Conservation (phyloP, 37 sponge, comb jelly and placozoan genomes). For the Halichondria panicea region DNA sequence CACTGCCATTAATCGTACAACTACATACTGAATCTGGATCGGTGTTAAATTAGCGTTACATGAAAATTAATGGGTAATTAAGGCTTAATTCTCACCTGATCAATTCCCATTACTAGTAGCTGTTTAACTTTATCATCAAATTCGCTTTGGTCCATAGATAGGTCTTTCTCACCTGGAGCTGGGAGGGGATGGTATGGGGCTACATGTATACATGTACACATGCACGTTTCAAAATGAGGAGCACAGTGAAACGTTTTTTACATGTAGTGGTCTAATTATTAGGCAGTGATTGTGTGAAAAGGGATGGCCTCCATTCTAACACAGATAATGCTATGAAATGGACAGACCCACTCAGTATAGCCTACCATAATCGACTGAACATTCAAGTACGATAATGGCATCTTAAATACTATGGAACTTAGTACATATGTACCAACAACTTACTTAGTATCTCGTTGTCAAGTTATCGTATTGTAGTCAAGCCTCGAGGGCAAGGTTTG, state of each 20-base stretch:
- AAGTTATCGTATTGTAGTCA: no score
- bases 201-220: no score
- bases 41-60: background rate
- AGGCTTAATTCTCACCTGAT: conserved; percentile 48
- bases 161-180: conserved; percentile 30
- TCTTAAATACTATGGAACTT: no score
- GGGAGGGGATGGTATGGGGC: background rate
- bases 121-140: conserved; percentile 61
- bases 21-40: background rate
- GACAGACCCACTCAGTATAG: no score
- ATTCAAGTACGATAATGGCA: no score
- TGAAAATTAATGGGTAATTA: background rate
- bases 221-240: background rate
- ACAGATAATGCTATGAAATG: no score
- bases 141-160: conserved; percentile 29
- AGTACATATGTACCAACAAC: no score
- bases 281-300: background rate
- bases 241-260: background rate
- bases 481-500: no score
- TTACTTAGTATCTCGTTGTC: no score
- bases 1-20: no score
- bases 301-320: background rate
- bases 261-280: background rate
- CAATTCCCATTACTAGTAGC: conserved; percentile 72
- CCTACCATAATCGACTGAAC: no score